Evolutionary conservation across 1,140 invertebrate species (phyloP).

Genomic region (Magallana gigas): DNA sequence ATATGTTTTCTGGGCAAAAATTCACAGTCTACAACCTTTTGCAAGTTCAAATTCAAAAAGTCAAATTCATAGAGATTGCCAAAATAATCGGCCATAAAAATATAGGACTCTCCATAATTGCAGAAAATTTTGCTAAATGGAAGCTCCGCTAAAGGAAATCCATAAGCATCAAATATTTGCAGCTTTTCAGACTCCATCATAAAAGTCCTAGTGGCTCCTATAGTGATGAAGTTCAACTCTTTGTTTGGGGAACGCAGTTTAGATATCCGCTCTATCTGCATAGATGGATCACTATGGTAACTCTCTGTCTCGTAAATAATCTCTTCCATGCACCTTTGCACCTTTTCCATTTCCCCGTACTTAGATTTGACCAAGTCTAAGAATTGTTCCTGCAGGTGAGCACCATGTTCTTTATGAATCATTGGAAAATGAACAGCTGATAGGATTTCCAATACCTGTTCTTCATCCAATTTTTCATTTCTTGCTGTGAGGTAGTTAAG

Average conservation of each 20-base stretch:
- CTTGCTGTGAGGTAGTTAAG: constrained; percentile 12
- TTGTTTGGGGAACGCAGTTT: not conserved
- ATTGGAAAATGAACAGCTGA: not conserved
- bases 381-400: constrained; percentile 1
- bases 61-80: constrained; percentile 61
- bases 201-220: not conserved
- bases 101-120: constrained; percentile 63
- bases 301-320: not conserved
- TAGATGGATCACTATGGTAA: not conserved
- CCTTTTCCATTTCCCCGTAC: not conserved
- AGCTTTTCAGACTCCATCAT: constrained; percentile 15
- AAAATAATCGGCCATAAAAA: constrained; percentile 60
- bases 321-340: not conserved
- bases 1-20: constrained; percentile 65
- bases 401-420: constrained; percentile 17
- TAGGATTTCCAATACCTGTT: not conserved
- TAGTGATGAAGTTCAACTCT: constrained; percentile 1
- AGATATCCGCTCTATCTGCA: constrained; percentile 16
- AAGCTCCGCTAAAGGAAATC: constrained; percentile 70
- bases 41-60: constrained; percentile 69
- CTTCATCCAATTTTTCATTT: not conserved
- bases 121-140: constrained; percentile 70
- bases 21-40: constrained; percentile 63
- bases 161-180: constrained; percentile 65
- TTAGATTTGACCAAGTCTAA: not conserved